These are phyloP conservation scores for Dicrurus megarhynchus DNA, from an alignment of 2,113 vertebrate genomes.

Conservation along the genomic window DNA sequence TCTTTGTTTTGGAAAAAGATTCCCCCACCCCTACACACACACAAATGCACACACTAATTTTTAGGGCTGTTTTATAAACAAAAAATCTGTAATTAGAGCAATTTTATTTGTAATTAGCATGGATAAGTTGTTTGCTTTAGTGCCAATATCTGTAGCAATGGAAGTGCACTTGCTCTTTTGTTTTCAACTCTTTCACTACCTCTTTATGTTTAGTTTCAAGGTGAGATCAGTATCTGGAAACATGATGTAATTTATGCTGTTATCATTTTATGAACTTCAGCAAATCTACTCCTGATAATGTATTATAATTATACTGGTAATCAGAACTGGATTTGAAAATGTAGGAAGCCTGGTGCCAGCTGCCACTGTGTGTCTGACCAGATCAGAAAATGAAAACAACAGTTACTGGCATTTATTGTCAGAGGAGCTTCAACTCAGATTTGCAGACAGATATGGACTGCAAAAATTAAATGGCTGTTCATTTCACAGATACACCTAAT, in stretches of 20 bases:
- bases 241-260: not conserved
- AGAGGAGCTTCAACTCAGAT: not conserved
- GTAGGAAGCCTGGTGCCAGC: not conserved
- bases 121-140: not conserved
- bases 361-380: not conserved
- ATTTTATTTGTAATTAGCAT: not conserved
- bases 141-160: not conserved
- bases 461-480: not conserved
- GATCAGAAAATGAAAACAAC: not conserved
- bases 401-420: not conserved
- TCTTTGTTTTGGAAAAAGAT: not conserved
- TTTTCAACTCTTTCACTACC: not conserved
- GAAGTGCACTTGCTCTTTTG: not conserved
- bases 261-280: not conserved
- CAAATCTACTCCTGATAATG: not conserved
- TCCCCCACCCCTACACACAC: not conserved
- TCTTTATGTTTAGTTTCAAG: not conserved
- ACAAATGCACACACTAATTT: not conserved
- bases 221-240: slow-evolving; percentile 24
- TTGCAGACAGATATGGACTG: not conserved
- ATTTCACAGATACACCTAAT: not conserved
- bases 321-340: not conserved
- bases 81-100: not conserved
- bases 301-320: not conserved
- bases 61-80: not conserved